phyloP scores from a whole-genome alignment of 1,140 invertebrate genomes.

The Phocides pigmalion region DNA sequence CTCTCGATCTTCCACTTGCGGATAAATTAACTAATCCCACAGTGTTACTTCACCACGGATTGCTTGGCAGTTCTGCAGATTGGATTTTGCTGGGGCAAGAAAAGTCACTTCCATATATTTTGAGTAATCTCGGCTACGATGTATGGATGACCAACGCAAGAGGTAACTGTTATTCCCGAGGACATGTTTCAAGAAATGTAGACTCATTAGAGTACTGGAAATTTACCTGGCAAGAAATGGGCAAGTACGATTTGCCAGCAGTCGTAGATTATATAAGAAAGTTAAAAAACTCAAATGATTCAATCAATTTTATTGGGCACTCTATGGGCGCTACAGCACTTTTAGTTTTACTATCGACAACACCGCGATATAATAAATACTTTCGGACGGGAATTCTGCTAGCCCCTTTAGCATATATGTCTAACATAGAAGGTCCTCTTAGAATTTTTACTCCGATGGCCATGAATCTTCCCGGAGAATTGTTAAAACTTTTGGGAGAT shows the following conservation, averaged over 20 bases:
- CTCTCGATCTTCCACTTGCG: conserved; percentile 37
- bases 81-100: conserved; percentile 88
- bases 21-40: conserved; percentile 44
- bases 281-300: conserved; percentile 73
- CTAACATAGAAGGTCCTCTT: conserved; percentile 87
- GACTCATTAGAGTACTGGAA: conserved; percentile 85
- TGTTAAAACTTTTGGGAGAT: conserved; percentile 83
- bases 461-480: conserved; percentile 76
- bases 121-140: conserved; percentile 86
- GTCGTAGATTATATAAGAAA: conserved; percentile 87
- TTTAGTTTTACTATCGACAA: conserved; percentile 85
- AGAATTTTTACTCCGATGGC: conserved; percentile 83
- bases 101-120: conserved; percentile 86
- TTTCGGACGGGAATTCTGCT: conserved; percentile 86
- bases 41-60: conserved; percentile 90
- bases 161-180: conserved; percentile 86
- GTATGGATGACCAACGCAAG: conserved; percentile 87
- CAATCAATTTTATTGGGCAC: conserved; percentile 88
- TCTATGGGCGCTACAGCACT: conserved; percentile 87
- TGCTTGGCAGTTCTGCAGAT: conserved; percentile 89
- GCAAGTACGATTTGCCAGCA: conserved; percentile 89
- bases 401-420: conserved; percentile 89
- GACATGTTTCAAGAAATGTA: conserved; percentile 74
- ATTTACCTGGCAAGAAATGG: conserved; percentile 88
- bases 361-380: conserved; percentile 87